A percentile compares a stretch with the other conserved stretches of the same genome.
phyloP scores from a whole-genome alignment of 35 echinoderm and acorn worm genomes.

The Patiria miniata region DNA sequence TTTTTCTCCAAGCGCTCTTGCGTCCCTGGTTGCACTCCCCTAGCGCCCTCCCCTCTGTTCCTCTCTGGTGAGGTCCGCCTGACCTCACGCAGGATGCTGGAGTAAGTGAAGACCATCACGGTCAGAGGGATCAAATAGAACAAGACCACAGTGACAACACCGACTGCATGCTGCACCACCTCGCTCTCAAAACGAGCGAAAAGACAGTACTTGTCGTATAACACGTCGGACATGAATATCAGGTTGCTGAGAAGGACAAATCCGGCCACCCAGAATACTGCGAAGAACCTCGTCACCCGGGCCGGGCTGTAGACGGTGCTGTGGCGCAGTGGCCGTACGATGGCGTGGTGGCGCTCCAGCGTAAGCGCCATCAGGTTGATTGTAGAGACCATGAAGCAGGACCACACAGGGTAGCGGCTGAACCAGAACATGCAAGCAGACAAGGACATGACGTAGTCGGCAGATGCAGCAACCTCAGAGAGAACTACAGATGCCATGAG shows the following conservation, averaged over 20 bases:
- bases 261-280: conserved; percentile 33
- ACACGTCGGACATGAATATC: conserved; percentile 6
- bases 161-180: background rate
- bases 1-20: conserved; percentile 23
- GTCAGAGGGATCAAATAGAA: conserved; percentile 39
- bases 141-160: conserved; percentile 4
- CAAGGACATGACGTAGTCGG: background rate
- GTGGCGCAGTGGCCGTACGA: conserved; percentile 39
- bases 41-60: background rate
- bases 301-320: background rate
- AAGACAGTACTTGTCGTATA: background rate
- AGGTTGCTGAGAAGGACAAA: conserved; percentile 34
- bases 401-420: conserved; percentile 50
- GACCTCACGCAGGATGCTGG: conserved; percentile 30
- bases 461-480: background rate
- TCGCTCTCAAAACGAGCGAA: background rate
- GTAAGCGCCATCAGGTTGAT: conserved; percentile 55
- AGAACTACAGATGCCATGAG: background rate
- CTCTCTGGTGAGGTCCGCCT: background rate
- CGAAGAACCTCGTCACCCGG: background rate
- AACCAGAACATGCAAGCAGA: conserved; percentile 49
- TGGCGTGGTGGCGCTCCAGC: conserved; percentile 50
- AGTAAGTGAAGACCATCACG: conserved; percentile 56
- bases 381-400: conserved; percentile 43
- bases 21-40: background rate